phyloP scores from a whole-genome alignment of 2,113 vertebrate species.

The Cephalopterus ornatus region DNA sequence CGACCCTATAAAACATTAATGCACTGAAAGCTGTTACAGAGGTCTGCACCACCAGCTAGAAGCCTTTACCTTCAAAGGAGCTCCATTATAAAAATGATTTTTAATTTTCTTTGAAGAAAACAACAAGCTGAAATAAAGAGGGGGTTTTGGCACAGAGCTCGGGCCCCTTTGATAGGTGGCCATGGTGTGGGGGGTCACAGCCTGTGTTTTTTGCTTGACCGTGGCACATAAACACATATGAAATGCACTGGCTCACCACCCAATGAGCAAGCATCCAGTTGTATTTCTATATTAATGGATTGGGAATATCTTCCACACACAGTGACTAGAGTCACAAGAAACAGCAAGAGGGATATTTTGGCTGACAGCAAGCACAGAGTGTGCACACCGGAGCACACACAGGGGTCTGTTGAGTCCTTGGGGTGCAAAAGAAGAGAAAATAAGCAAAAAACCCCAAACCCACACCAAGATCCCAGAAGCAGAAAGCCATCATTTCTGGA shows the following conservation, averaged over 20 bases:
- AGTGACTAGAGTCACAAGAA: neutral
- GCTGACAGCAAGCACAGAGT: neutral
- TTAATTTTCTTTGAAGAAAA: neutral
- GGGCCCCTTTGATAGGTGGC: neutral
- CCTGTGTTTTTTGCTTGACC: neutral
- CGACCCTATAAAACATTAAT: constrained; percentile 87
- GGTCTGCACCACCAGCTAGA: constrained; percentile 64
- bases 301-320: neutral
- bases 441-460: neutral
- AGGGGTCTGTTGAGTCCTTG: rapidly evolving
- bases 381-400: neutral
- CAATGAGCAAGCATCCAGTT: neutral
- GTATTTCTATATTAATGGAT: constrained; percentile 37
- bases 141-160: neutral
- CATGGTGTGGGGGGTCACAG: neutral
- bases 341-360: neutral
- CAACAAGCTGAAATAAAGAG: neutral
- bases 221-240: neutral
- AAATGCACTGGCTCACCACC: neutral
- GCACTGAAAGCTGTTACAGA: constrained; percentile 80
- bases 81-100: neutral
- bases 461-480: neutral
- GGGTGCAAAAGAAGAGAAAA: neutral
- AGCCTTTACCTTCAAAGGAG: constrained; percentile 56
- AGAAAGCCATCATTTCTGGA: neutral